These are phyloP conservation scores for Ciconia boyciana DNA, from an alignment of 2,113 vertebrate species.

Conservation along the genomic window DNA sequence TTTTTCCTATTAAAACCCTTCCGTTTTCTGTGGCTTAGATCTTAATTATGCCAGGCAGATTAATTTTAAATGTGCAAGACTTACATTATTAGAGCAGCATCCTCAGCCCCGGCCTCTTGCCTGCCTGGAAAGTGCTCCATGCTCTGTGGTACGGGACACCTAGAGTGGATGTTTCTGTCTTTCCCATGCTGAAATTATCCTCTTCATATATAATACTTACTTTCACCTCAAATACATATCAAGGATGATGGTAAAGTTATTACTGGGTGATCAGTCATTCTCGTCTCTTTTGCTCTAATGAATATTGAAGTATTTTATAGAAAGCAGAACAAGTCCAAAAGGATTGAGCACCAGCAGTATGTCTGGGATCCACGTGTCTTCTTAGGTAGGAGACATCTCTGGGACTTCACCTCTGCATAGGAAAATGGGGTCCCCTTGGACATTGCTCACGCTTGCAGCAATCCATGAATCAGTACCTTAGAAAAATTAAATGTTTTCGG, in stretches of 20 bases:
- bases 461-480: background rate
- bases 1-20: background rate
- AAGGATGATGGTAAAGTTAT: background rate
- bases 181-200: background rate
- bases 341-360: background rate
- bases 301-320: background rate
- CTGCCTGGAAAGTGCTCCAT: background rate
- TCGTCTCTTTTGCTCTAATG: background rate
- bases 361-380: background rate
- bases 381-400: background rate
- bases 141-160: background rate
- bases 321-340: background rate
- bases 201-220: background rate
- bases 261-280: background rate
- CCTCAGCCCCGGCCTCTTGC: background rate
- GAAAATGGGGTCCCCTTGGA: background rate
- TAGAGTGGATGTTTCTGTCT: background rate
- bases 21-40: background rate
- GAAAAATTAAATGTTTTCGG: background rate
- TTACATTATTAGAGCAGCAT: background rate
- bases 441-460: background rate
- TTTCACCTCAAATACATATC: background rate
- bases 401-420: background rate
- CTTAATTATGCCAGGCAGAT: background rate
- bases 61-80: background rate